A percentile compares a stretch with the other conserved stretches of the same genome.
These are phyloP conservation scores for Myathropa florea DNA, from an alignment of 2,888 invertebrate genomes.

Conservation along the genomic window DNA sequence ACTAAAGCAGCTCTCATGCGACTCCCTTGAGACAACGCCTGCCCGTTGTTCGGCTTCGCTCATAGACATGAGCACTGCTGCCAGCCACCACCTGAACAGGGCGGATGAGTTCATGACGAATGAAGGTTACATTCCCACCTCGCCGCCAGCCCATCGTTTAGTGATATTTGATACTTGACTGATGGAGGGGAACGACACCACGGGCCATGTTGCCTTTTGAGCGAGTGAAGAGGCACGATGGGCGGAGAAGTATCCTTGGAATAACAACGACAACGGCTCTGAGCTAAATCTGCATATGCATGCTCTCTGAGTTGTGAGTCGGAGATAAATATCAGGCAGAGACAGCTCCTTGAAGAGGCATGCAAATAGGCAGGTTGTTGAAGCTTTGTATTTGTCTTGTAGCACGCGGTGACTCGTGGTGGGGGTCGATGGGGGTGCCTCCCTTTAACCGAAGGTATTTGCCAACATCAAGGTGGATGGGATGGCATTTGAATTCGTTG, in stretches of 20 bases:
- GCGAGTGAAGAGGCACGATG: not conserved
- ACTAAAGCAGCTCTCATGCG: not conserved
- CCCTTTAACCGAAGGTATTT: not conserved
- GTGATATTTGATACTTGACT: slow-evolving; percentile 24
- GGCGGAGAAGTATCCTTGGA: not conserved
- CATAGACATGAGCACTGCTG: not conserved
- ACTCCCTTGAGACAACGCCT: not conserved
- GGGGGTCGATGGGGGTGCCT: not conserved
- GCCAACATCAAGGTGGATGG: slow-evolving; percentile 8
- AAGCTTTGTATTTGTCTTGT: slow-evolving; percentile 43
- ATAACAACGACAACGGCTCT: slow-evolving; percentile 16
- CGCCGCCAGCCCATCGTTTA: not conserved
- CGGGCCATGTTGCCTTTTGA: not conserved
- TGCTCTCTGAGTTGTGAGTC: not conserved
- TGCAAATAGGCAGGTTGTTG: slow-evolving; percentile 49
- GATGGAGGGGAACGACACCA: slow-evolving; percentile 6
- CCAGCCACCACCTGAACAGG: not conserved
- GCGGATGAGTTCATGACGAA: slow-evolving; percentile 8
- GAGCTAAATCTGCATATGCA: slow-evolving; percentile 38
- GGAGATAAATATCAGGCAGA: slow-evolving; percentile 39
- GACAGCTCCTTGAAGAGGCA: slow-evolving; percentile 26
- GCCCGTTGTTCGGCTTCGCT: not conserved
- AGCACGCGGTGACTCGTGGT: not conserved
- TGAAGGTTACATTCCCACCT: slow-evolving; percentile 23
- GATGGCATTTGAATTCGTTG: slow-evolving; percentile 43